Percentiles rank a stretch among this genome's conserved stretches.
Evolutionary conservation across 2,888 invertebrate genomes (phyloP).

Genomic region (Oscheius sp.): DNA sequence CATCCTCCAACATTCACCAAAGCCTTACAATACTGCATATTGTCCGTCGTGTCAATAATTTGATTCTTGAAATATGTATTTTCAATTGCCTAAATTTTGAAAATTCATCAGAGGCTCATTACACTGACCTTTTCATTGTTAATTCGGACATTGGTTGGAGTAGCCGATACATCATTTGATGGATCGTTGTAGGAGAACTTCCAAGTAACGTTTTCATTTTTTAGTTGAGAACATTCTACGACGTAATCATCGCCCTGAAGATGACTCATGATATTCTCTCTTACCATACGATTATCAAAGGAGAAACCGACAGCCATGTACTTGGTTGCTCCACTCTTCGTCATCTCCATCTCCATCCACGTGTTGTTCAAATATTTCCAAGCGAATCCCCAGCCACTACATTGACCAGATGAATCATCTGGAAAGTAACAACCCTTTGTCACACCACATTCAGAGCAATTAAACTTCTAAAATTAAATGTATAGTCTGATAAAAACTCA

Average conservation of each 20-base stretch:
- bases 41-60: conserved; percentile 4
- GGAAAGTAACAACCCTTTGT: conserved; percentile 51
- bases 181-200: conserved; percentile 43
- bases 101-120: too few relatives aligned
- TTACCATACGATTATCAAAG: conserved; percentile 30
- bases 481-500: conserved; percentile 1
- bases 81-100: background rate
- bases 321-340: conserved; percentile 7
- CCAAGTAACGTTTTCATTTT: conserved; percentile 31
- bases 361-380: conserved; percentile 3
- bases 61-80: background rate
- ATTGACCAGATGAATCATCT: background rate
- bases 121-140: conserved; percentile 18
- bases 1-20: conserved; percentile 35
- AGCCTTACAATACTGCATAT: conserved; percentile 44
- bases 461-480: conserved; percentile 29
- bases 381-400: conserved; percentile 2
- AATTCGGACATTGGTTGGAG: conserved; percentile 35
- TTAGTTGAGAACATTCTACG: conserved; percentile 44
- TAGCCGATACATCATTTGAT: background rate
- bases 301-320: conserved; percentile 45
- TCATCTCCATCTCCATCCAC: conserved; percentile 8
- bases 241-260: conserved; percentile 38
- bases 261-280: background rate
- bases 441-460: conserved; percentile 41